Evolutionary conservation across 2,888 invertebrate genomes (phyloP), one percentile per base, ranked within the genome.

Genomic region (Lithophane ornitopus): DNA sequence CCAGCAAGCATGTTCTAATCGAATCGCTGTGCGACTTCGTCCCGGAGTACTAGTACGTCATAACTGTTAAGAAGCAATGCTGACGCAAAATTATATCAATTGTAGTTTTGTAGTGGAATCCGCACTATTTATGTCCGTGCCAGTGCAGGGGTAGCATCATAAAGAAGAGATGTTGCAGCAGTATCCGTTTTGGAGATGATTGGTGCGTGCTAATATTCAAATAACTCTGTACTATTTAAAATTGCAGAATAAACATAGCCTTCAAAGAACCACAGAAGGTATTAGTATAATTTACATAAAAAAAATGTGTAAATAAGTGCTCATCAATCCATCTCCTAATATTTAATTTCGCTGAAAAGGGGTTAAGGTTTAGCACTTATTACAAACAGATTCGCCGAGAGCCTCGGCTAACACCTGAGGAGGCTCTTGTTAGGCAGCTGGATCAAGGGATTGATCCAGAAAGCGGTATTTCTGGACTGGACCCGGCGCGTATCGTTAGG

Each of bases 121-220:
- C 81, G 70, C 66, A 70, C 81, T 80, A 76, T 81, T 80, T 81
- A 61, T 58, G 63, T 67, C 46, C 79, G 76, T 67, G 58, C 52
- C 39, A 16, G 14, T 58, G 61, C 58, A 44, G 2, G 80, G 76
- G 52, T 52, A 76, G 41, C 81, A 81, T 76, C n/a, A 52, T 14
- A 2, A 41, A 39, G 9, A 71, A 71, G 66, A 46, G 56, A 66
- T 71, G 39, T 61, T 66, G 46, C 2, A 26, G 72, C 26, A 67
- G 11, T 16, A 44, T 19, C 62, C 11, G 28, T 49, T 62, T n/a
- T 19, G 7, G 0, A 46, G 6, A 28, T 49, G 34, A 49, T 58
- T 74, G 22, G 39, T 74, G 63, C 61, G 41, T 69, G 22, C 22
- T 6, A n/a, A 22, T 34, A 12, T 34, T 54, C 0, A 44, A 34